Percentiles rank a stretch among this genome's conserved stretches.
Evolutionary conservation across 2,113 vertebrate species (phyloP).

Genomic region (Antigone vipio): DNA sequence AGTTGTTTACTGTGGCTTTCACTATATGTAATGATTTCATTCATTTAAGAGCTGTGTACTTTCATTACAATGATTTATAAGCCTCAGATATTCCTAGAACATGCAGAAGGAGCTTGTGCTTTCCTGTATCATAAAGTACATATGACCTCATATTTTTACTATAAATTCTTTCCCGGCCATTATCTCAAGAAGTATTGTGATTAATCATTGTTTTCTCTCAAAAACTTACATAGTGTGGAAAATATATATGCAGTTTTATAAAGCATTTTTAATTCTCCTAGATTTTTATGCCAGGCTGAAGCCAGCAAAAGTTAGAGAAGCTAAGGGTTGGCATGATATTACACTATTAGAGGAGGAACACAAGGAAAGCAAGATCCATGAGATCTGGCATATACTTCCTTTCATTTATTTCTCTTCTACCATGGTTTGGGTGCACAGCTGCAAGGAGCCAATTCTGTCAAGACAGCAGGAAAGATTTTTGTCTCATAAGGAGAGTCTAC

Average conservation of each 20-base stretch:
- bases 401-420: neutral
- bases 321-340: neutral
- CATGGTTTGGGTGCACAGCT: neutral
- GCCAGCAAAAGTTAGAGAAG: neutral
- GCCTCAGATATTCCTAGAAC: neutral
- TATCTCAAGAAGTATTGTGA: neutral
- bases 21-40: neutral
- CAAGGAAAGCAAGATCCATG: neutral
- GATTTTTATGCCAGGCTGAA: neutral
- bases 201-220: neutral
- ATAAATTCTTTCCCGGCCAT: neutral
- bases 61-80: neutral
- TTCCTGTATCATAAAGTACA: neutral
- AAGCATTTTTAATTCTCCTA: neutral
- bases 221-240: neutral
- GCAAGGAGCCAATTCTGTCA: neutral
- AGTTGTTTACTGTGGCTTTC: neutral
- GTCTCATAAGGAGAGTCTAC: neutral
- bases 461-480: neutral
- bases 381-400: neutral
- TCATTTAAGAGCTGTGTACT: neutral
- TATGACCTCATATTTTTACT: neutral
- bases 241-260: neutral
- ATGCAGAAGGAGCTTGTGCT: neutral
- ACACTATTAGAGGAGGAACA: neutral